Base-by-base conservation (phyloP, 1,140 invertebrate species). In the Acromyrmex heyeri region DNA sequence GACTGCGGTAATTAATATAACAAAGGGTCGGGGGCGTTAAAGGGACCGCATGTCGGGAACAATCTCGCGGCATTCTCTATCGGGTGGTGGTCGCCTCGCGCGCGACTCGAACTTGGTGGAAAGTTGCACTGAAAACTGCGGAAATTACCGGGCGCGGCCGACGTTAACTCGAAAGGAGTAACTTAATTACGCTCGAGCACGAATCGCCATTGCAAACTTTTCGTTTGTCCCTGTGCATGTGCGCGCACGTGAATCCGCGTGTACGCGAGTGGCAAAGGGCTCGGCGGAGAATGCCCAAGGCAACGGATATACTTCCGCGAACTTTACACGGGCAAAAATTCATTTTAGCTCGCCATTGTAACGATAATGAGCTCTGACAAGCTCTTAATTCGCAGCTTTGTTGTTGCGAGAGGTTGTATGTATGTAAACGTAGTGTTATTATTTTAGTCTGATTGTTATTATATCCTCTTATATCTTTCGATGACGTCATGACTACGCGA, bases 151-250 rank as follows among this genome's bases (percentile, higher is more conserved):
- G 83, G 57, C 73, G 69, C 75, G 87, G 87, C 64, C 55, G 83
- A 61, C 61, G 83, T 73, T 88, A 88, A 88, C 85, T 86, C 57
- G 34, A 75, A 86, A 91, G 78, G 87, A 90, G 88, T 92, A 92
- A 92, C 87, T 92, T 89, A 87, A 92, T 92, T 91, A 92, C 87
- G 65, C 61, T 70, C 67, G 53, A 64, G 85, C 90, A 91, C 90
- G 81, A 91, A 90, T 85, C 73, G 81, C 86, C 76, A 65, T 61
- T 65, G 61, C 48, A 38, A 78, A 76, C 61, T 70, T 79, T 86
- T 48, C 57, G 59, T 67, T 75, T 44, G 67, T 53, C 44, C 62
- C n/a, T 18, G 79, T 48, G 30, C 62, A 62, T 18, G 75, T 21
- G 24, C 27, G 50, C n/a, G 34, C 24, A 69, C 34, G 70, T 21